Conservation (phyloP, 2,888 invertebrate genomes). For the Actias luna region DNA sequence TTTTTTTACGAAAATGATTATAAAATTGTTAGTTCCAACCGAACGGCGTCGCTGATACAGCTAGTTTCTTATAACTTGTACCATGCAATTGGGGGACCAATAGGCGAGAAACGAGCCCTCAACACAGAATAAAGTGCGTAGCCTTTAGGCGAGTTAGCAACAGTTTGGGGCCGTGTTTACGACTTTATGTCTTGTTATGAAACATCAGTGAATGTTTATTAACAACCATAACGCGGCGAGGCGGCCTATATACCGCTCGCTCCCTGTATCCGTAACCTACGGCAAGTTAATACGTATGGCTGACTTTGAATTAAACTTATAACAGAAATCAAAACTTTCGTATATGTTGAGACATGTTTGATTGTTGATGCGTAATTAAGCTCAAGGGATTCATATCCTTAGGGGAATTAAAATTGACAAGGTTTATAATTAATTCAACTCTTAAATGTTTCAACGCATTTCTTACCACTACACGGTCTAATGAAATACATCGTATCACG, state of each 20-base stretch:
- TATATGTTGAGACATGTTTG: background rate
- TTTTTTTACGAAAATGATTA: no score
- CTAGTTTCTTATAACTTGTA: slow-evolving; percentile 19
- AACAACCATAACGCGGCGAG: slow-evolving; percentile 11
- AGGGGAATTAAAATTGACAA: slow-evolving; percentile 1
- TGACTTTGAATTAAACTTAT: slow-evolving; percentile 2
- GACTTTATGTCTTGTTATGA: slow-evolving; percentile 22
- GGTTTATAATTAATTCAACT: background rate
- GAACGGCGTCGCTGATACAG: no score
- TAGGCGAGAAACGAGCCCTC: slow-evolving; percentile 5
- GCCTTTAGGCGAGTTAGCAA: slow-evolving; percentile 23
- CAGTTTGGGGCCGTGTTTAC: slow-evolving; percentile 18
- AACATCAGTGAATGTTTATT: slow-evolving; percentile 25
- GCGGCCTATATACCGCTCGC: background rate
- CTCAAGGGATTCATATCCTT: background rate
- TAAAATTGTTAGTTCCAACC: no score
- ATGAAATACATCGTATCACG: no score
- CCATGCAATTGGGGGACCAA: slow-evolving; percentile 9
- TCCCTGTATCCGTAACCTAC: background rate
- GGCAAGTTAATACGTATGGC: background rate
- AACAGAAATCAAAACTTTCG: background rate
- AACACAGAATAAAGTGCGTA: slow-evolving; percentile 18
- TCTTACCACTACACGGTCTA: no score
- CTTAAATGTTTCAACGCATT: no score
- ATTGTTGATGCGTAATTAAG: background rate